Percentiles rank a stretch among this genome's conserved stretches.
Conservation (phyloP, 1,140 invertebrate species). For the Drosophila auraria region DNA sequence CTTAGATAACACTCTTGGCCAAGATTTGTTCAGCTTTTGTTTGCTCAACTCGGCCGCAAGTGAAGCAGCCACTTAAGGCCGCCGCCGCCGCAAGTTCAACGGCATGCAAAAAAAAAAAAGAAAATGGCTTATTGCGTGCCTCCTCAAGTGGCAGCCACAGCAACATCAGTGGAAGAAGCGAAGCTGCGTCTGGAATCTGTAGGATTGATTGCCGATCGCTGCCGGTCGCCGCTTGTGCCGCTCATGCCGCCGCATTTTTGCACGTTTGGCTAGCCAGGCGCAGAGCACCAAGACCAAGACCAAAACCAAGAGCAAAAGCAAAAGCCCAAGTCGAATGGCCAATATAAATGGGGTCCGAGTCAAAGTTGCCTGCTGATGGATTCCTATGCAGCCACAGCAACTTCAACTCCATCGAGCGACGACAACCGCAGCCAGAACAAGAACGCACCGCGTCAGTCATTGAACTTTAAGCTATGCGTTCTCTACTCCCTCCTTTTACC, state of each 20-base stretch:
- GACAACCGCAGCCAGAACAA: conserved; percentile 37
- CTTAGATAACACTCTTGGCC: conserved; percentile 57
- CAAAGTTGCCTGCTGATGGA: conserved; percentile 57
- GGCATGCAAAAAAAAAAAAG: conserved; percentile 19
- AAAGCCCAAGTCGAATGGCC: conserved; percentile 46
- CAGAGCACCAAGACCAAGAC: conserved; percentile 34
- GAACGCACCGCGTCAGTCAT: conserved; percentile 76
- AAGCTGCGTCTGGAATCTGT: conserved; percentile 65
- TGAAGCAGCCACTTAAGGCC: conserved; percentile 71
- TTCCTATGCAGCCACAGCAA: conserved; percentile 63
- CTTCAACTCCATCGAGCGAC: conserved; percentile 16
- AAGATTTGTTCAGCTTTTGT: conserved; percentile 39
- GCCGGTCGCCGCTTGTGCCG: conserved; percentile 23
- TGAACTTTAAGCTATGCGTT: conserved; percentile 81
- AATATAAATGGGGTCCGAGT: conserved; percentile 54
- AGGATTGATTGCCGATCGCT: conserved; percentile 79
- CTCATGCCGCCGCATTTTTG: conserved; percentile 57
- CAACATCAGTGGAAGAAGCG: conserved; percentile 16
- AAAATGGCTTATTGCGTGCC: conserved; percentile 71
- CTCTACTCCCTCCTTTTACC: conserved; percentile 12
- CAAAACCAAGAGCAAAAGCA: conserved; percentile 8
- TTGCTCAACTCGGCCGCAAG: conserved; percentile 69
- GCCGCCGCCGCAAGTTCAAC: conserved; percentile 65
- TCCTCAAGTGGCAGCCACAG: conserved; percentile 16
- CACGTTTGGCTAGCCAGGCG: conserved; percentile 56